Evolutionary conservation across 1,140 invertebrate genomes (phyloP), one percentile per base, ranked within the genome.

Genomic region (Pteromalus puparum): DNA sequence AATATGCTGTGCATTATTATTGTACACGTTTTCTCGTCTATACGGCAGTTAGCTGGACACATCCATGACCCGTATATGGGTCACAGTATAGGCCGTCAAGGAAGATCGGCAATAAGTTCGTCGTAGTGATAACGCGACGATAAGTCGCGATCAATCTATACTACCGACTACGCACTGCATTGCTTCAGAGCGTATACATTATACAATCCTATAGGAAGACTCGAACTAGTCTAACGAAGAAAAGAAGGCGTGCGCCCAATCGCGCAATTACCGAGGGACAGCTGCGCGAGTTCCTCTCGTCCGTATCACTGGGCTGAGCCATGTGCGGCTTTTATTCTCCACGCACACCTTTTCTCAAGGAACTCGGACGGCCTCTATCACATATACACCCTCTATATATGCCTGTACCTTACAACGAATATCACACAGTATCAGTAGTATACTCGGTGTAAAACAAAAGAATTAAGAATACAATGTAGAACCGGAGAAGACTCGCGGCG

Each of bases 191-290:
- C 9, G 9, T 13, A 13, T 4, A 28, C 1, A 30, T 9, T 18
- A 28, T 13, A 28, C 2, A 67, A 67, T 67, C n/a, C n/a, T 10
- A 18, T 24, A 30, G 3, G 24, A 65, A 21, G n/a, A 65, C 4
- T 65, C 6, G 13, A 65, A 65, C n/a, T 65, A n/a, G 30, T 34
- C 18, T 6, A n/a, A n/a, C 12, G 61, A n/a, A 18, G 2, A 21
- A 65, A n/a, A n/a, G n/a, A 18, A n/a, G 15, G 61, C n/a, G 18
- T 65, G 6, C 15, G 53, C 53, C 15, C 15, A n/a, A 65, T 15
- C n/a, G 4, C 21, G 26, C 65, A 83, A 87, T 82, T 86, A 90
- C 89, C 82, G 89, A 90, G 42, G 89, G 89, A 87, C 89, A 90
- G 87, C 89, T 90, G 83, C 87, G 89, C 68, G 89, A 86, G 84